Base-by-base conservation (phyloP, 2,888 invertebrate genomes). In the Rhamnusium bicolor region DNA sequence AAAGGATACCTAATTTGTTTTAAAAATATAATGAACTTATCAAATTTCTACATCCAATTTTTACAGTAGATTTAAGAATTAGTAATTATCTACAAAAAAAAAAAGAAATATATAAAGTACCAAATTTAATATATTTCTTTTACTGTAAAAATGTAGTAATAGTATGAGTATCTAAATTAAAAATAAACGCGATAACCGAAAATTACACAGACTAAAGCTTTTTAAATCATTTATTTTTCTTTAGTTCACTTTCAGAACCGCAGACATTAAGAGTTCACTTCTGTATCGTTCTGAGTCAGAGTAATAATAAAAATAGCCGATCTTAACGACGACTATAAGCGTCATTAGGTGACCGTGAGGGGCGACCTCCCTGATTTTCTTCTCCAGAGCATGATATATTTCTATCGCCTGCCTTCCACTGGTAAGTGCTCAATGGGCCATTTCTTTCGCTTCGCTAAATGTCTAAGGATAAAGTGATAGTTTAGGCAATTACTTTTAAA, bases 361-460 rank as follows among this genome's bases (percentile, higher is more conserved):
- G 84, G 83, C 78, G 78, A 80, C 79, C 83, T 83, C 78, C 83
- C 81, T 80, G 80, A 80, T 82, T 82, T 80, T 80, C 80, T 76
- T 74, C 71, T 71, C 77, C 79, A 51, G 47, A 62, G 56, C 83
- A 81, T 85, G 85, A 86, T 84, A 81, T 84, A 85, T 84, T 82
- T 85, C 84, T 79, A 81, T 79, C 81, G 76, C 74, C 80, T 78
- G 83, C 81, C 77, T 82, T 83, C 79, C 83, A 83, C 80, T 80
- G 78, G 82, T 85, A 84, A 86, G 85, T 85, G 85, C 85, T 84
- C 86, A 85, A 87, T 86, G 87, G 87, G 82, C 86, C 87, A 87
- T 87, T 87, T 85, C 86, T 86, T 84, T 83, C 85, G 86, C 85
- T 85, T 79, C 79, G 84, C 79, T 84, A 84, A 84, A 84, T 83